Base-by-base conservation (phyloP, 37 sponge, comb jelly and placozoan species). In the Dysidea cf. avara region DNA sequence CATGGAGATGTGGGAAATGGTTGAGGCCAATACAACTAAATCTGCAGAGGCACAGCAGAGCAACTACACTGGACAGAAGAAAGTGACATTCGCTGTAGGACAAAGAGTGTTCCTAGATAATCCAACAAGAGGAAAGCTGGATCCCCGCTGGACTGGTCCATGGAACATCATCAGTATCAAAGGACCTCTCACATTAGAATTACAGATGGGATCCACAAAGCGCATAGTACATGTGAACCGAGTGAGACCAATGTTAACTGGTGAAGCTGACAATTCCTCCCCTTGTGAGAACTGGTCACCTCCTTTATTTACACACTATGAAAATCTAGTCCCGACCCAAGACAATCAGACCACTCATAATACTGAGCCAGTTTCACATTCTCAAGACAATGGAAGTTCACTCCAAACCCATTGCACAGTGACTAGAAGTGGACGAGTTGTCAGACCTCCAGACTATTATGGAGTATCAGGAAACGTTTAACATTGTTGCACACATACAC, bases 101-200 rank as follows among this genome's bases (percentile, higher is more conserved):
- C 56, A 54, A 54, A 54, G n/a, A 24, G 56, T 54, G 3, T 5
- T 54, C 3, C 56, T 54, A 6, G 56, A 54, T 49, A 54, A 54
- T 7, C 56, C 56, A 7, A 2, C 56, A 21, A 54, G 24, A 5
- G 56, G 56, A 21, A 54, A 54, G 56, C 25, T 54, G 56, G 56
- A 49, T 25, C 56, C 56, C 56, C 56, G 56, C 56, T 54, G 56
- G 56, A 54, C 56, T 25, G 56, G 56, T 5, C 56, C 56, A 2
- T 54, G 2, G 56, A 54, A 21, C 25, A 24, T 54, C 25, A 24
- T 54, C 56, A 6, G 6, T 6, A 3, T 54, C 24, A 54, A 54
- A 24, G 2, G 24, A 6, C 56, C 56, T 3, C 4, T 24, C 56
- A 54, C 7, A 2, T 21, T 54, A 24, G 21, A 26, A 21, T 24